Evolutionary conservation across 2,888 invertebrate species (phyloP), one percentile per base, ranked within the genome.

Genomic region (Brachyptera putata): DNA sequence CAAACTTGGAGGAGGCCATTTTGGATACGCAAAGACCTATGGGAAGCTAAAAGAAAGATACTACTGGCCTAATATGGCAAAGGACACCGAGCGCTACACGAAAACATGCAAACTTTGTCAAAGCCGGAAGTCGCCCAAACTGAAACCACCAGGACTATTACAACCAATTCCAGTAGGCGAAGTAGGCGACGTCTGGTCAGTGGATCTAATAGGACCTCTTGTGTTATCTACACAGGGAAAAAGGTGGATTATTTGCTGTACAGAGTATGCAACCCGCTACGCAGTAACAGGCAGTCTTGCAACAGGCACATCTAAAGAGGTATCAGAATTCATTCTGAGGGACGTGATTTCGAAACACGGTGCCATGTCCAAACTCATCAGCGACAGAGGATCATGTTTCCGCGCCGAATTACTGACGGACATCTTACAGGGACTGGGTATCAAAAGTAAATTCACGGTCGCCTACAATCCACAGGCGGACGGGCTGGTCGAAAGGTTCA

Each of bases 401-500:
- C 16, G 50, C 2, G 61, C 63, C 0, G 60, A 58, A 14, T n/a
- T 67, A 16, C 41, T 66, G 16, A 24, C 41, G 14, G 50, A 63
- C 43, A n/a, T 65, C 9, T 21, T 55, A 1, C 21, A 37, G 11
- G 30, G 30, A 0, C 9, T 66, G 14, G 63, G 61, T 4, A 56
- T 64, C 11, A 39, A 60, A 13, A 63, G 66, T 48, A 37, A 26
- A 1, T 64, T 58, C 18, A 66, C 68, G 13, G 50, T 63, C 1
- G 58, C 65, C 0, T 67, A 63, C 56, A 61, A 64, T 4, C 67
- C 67, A 0, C 22, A 63, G 11, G 22, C 25, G 1, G 66, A 68
- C 34, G 68, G 68, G 0, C 26, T 67, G 1, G 62, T 61, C 0
- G 69, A 69, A 58, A 36, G 63, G 1, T 62, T 65, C 36, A 69